Conservation (phyloP, 2,113 vertebrate genomes). For the Lontra canadensis region DNA sequence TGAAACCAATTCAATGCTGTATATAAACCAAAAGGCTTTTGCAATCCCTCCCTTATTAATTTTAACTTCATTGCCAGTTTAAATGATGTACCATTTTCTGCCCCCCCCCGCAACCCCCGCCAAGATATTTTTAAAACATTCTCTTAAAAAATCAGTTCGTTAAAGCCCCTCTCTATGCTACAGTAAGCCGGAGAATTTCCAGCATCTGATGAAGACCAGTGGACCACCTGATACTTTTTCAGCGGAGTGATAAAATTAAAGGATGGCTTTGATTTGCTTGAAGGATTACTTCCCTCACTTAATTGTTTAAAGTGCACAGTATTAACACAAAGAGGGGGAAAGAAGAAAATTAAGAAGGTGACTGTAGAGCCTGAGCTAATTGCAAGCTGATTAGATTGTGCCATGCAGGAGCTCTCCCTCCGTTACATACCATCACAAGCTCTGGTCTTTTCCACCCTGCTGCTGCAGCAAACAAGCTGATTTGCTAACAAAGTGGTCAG, state of each 20-base stretch:
- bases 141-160: constrained; percentile 80
- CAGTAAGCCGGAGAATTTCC: constrained; percentile 82
- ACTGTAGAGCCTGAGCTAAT: constrained; percentile 84
- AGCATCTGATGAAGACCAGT: constrained; percentile 85
- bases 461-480: constrained; percentile 85
- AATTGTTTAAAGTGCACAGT: constrained; percentile 85
- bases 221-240: constrained; percentile 89
- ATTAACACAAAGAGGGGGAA: constrained; percentile 76
- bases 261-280: constrained; percentile 88
- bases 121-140: constrained; percentile 75
- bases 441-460: constrained; percentile 84
- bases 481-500: constrained; percentile 90
- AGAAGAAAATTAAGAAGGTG: constrained; percentile 83
- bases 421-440: constrained; percentile 86
- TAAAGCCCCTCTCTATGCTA: constrained; percentile 82
- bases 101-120: not conserved
- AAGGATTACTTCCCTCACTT: constrained; percentile 84
- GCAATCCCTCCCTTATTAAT: not conserved
- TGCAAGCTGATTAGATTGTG: constrained; percentile 85
- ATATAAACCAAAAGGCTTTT: constrained; percentile 40
- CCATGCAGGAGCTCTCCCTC: constrained; percentile 86
- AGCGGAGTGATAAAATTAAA: constrained; percentile 89
- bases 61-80: constrained; percentile 44
- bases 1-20: constrained; percentile 43
- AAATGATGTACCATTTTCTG: constrained; percentile 40